A percentile compares a stretch with the other conserved stretches of the same genome.
These are phyloP conservation scores for Tachystola acroxantha DNA, from an alignment of 2,888 invertebrate species.

Conservation along the genomic window DNA sequence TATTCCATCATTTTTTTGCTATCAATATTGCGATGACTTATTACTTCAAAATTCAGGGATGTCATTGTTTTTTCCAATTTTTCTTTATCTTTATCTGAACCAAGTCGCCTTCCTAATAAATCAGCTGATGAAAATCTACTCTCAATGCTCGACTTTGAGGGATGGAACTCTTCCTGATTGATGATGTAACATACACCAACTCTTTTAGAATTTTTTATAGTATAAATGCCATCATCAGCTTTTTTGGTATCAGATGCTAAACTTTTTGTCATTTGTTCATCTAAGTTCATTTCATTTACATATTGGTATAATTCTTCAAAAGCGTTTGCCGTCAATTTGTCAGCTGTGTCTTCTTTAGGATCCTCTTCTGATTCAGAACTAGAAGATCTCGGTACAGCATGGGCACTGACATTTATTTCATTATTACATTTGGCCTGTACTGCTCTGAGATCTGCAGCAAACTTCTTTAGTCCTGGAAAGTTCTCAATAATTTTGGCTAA, in stretches of 20 bases:
- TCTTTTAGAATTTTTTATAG: slow-evolving; percentile 47
- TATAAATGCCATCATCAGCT: slow-evolving; percentile 34
- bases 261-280: slow-evolving; percentile 28
- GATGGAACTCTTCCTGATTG: slow-evolving; percentile 61
- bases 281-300: slow-evolving; percentile 30
- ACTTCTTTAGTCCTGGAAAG: slow-evolving; percentile 35
- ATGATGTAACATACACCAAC: slow-evolving; percentile 62
- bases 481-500: slow-evolving; percentile 47
- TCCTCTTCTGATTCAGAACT: slow-evolving; percentile 12
- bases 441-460: slow-evolving; percentile 36
- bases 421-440: slow-evolving; percentile 35
- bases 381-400: not conserved
- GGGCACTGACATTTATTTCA: slow-evolving; percentile 7
- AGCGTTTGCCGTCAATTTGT: slow-evolving; percentile 4
- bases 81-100: slow-evolving; percentile 48
- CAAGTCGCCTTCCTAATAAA: slow-evolving; percentile 37
- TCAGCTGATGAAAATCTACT: slow-evolving; percentile 20
- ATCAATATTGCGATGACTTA: slow-evolving; percentile 41
- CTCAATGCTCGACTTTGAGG: slow-evolving; percentile 50
- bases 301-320: slow-evolving; percentile 37
- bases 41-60: slow-evolving; percentile 51
- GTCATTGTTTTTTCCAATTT: slow-evolving; percentile 48
- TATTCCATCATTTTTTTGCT: slow-evolving; percentile 43
- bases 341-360: slow-evolving; percentile 12
- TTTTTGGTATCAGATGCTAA: slow-evolving; percentile 45